Percentiles rank a stretch among this genome's conserved stretches.
Evolutionary conservation across 2,797 vertebrate species (phyloP).

Genomic region (Anolis apletophallus): DNA sequence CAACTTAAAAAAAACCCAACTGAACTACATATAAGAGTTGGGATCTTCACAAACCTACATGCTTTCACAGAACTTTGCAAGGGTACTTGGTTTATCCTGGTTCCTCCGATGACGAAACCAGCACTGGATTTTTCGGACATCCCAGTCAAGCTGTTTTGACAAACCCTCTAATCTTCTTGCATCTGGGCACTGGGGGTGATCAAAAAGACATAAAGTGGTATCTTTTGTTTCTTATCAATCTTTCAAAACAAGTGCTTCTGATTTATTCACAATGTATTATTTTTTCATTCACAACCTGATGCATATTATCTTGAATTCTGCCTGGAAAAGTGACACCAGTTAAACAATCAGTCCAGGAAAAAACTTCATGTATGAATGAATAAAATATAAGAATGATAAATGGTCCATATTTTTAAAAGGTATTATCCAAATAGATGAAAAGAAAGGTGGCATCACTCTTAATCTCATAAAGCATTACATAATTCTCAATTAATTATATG

Average conservation of each 20-base stretch:
- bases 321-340: accelerated
- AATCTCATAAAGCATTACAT: background rate
- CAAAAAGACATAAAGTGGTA: conserved; percentile 54
- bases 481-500: background rate
- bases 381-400: background rate
- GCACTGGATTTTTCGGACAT: conserved; percentile 92
- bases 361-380: background rate
- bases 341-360: background rate
- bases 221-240: conserved; percentile 15
- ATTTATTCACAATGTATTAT: conserved; percentile 12
- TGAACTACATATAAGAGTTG: conserved; percentile 9
- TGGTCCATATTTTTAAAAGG: background rate
- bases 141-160: conserved; percentile 98
- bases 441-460: too few relatives aligned
- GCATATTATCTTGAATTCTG: background rate
- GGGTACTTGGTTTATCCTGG: conserved; percentile 93
- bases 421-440: background rate
- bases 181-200: conserved; percentile 87
- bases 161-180: conserved; percentile 89
- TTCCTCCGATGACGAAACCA: conserved; percentile 97
- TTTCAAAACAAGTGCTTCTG: conserved; percentile 21
- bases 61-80: conserved; percentile 98
- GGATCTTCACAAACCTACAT: conserved; percentile 85
- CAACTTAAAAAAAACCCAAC: conserved; percentile 4
- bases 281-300: background rate